Base-by-base conservation (phyloP, 2,113 vertebrate genomes). In the Sialia sialis region DNA sequence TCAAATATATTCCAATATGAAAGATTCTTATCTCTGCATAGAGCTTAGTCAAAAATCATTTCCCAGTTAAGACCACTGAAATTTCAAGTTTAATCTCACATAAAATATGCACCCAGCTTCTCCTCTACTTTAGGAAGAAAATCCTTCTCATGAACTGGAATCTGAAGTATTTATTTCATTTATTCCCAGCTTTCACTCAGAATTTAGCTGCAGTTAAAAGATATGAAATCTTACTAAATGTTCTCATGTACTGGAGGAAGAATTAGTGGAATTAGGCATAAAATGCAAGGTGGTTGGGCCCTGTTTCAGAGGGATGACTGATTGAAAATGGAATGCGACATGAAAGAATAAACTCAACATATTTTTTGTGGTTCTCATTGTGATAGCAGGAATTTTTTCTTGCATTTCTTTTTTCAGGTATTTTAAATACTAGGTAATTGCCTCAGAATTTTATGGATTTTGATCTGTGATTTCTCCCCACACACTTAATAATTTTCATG, bases 331-430 rank as follows among this genome's bases (percentile, higher is more conserved):
- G 3, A 6, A 3, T 19, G 6, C 11, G 7, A 10, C 6, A 48
- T 41, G 3, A 32, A 73, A 44, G 2, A 43, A 68, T 39, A 64
- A 90, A 95, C 30, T 81, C 12, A 20, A 5, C 38, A 72, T 39
- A 60, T 63, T 83, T 46, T 90, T 10, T n/a, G 51, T 44, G 20
- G 1, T 38, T 27, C 93, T 70, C 76, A 43, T 64, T 60, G 9
- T 60, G 22, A 43, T 80, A 73, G 68, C 83, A 85, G 34, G 46
- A 87, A 39, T 84, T 90, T 73, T 32, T 29, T 6, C 16, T 79
- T 79, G 18, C 83, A 85, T 95, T 92, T 72, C 60, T 76, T 89
- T 86, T 52, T 22, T 39, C 51, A n/a, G 84, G 88, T 94, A 70
- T 54, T 85, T 59, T 48, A 90, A 69, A n/a, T 44, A 36, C 20